Conservation (phyloP, 2,888 invertebrate genomes). For the Thumatha senex region DNA sequence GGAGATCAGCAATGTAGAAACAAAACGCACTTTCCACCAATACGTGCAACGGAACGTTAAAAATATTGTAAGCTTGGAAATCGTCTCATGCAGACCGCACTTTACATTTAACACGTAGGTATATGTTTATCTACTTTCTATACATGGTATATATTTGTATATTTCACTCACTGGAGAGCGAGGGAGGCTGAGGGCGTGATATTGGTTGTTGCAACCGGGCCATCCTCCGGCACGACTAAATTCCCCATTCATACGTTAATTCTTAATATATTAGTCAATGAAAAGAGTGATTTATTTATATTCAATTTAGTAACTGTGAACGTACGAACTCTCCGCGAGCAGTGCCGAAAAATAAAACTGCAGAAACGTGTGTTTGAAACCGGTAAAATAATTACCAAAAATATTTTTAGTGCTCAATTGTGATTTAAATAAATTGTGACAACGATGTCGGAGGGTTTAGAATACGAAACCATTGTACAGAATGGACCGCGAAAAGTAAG, state of each 20-base stretch:
- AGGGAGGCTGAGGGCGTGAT: slow-evolving; percentile 78
- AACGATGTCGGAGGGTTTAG: slow-evolving; percentile 84
- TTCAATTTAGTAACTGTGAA: slow-evolving; percentile 57
- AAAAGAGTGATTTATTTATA: slow-evolving; percentile 66
- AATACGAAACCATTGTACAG: slow-evolving; percentile 85
- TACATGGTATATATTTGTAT: slow-evolving; percentile 47
- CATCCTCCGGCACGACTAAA: slow-evolving; percentile 63
- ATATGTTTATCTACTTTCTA: slow-evolving; percentile 57
- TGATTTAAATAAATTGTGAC: slow-evolving; percentile 64
- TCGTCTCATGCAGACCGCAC: slow-evolving; percentile 51
- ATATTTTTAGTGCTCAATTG: slow-evolving; percentile 57
- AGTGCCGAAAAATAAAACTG: slow-evolving; percentile 25
- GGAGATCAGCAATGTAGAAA: too few relatives aligned
- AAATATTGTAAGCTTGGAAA: too few relatives aligned
- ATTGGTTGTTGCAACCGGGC: slow-evolving; percentile 67
- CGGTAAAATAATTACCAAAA: slow-evolving; percentile 50
- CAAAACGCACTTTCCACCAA: too few relatives aligned
- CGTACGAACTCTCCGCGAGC: slow-evolving; percentile 44
- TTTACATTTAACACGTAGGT: slow-evolving; percentile 46
- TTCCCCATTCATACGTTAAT: slow-evolving; percentile 57
- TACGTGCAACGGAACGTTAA: too few relatives aligned
- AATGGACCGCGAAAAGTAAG: slow-evolving; percentile 86
- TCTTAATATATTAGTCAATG: slow-evolving; percentile 59
- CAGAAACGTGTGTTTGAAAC: slow-evolving; percentile 46
- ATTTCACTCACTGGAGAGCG: slow-evolving; percentile 64